phyloP scores from a whole-genome alignment of 2,797 vertebrate species.

The Cygnus olor region DNA sequence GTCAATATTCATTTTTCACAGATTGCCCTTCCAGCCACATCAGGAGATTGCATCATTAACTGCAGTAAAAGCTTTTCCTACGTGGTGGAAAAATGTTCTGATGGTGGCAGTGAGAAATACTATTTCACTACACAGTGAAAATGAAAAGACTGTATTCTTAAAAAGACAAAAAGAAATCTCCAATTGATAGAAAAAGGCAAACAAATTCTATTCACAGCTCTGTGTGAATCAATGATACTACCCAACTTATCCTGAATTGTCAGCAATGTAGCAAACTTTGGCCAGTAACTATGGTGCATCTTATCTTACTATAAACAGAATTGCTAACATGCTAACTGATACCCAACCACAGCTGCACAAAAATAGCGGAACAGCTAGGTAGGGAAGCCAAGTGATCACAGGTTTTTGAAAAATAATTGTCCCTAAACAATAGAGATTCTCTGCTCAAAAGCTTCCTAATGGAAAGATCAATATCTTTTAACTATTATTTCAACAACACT shows the following conservation, averaged over 20 bases:
- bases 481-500: neutral
- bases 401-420: neutral
- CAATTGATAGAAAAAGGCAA: neutral
- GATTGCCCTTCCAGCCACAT: neutral
- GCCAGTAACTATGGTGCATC: neutral
- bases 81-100: neutral
- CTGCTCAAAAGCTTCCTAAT: neutral
- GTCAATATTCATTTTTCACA: neutral
- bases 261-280: neutral
- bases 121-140: neutral
- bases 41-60: neutral
- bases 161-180: neutral
- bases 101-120: neutral
- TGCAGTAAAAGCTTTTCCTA: neutral
- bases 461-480: neutral
- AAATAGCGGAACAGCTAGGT: slow-evolving; percentile 8
- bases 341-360: neutral
- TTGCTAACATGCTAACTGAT: neutral
- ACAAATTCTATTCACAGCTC: neutral
- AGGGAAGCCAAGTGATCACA: neutral
- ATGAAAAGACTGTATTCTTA: neutral
- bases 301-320: neutral
- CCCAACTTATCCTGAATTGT: neutral
- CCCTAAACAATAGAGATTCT: neutral
- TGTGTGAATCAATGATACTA: neutral